Conservation (phyloP, 2,113 vertebrate genomes). For the Aphyosemion australe region DNA sequence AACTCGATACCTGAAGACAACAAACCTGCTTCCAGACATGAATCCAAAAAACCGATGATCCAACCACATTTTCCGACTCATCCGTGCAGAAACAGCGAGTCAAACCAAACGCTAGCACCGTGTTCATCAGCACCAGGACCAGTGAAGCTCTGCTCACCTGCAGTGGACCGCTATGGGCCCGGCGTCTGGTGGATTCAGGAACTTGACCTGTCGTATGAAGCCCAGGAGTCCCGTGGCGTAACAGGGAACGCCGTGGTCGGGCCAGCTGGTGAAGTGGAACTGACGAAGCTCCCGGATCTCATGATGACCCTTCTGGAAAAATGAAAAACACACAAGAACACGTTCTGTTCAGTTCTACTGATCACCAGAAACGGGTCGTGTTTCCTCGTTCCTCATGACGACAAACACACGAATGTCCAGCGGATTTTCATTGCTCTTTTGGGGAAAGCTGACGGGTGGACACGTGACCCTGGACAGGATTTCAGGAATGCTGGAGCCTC, state of each 20-base stretch:
- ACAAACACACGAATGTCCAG: constrained; percentile 16
- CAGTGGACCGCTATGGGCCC: constrained; percentile 92
- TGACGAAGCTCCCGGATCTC: constrained; percentile 97
- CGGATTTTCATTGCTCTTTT: constrained; percentile 22
- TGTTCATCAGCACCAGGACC: background rate
- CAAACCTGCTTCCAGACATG: too few species aligned
- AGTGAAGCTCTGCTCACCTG: constrained; percentile 47
- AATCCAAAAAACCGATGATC: too few species aligned
- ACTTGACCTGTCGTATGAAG: constrained; percentile 96
- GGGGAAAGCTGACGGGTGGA: constrained; percentile 46
- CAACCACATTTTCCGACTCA: too few species aligned
- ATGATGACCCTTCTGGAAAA: constrained; percentile 93
- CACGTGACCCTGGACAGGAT: constrained; percentile 30
- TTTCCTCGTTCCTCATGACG: constrained; percentile 10
- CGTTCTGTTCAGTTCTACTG: background rate
- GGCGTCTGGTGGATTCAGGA: constrained; percentile 92
- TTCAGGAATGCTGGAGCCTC: constrained; percentile 14
- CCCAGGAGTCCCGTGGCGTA: constrained; percentile 94
- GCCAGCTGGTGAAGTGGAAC: constrained; percentile 99
- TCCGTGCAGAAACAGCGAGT: too few species aligned
- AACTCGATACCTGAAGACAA: too few species aligned
- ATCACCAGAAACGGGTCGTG: background rate
- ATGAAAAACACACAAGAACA: constrained; percentile 5
- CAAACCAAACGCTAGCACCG: too few species aligned
- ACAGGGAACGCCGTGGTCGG: constrained; percentile 95